phyloP scores from a whole-genome alignment of 2,113 vertebrate genomes.

The Coptodon bakossiorum region DNA sequence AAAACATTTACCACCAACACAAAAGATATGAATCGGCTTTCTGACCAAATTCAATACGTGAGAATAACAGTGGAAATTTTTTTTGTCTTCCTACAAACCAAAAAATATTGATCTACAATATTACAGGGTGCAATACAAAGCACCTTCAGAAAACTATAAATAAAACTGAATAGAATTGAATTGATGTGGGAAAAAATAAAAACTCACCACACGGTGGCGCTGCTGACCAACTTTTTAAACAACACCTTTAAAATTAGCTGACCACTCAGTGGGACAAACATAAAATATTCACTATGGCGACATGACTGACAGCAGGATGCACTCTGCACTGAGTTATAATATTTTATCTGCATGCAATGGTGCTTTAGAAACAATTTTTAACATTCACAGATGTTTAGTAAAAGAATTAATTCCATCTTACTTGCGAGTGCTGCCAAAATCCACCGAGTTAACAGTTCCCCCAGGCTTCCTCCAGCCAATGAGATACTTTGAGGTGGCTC shows the following conservation, averaged over 20 bases:
- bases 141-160: neutral
- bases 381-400: neutral
- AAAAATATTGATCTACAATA: neutral
- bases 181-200: neutral
- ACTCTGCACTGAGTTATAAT: neutral
- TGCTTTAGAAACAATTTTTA: neutral
- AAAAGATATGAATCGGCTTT: neutral
- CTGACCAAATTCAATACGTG: neutral
- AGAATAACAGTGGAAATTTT: accelerated
- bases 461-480: slow-evolving; percentile 99
- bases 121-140: neutral
- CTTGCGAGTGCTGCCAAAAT: slow-evolving; percentile 97
- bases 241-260: neutral
- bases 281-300: neutral
- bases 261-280: neutral
- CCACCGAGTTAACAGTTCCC: slow-evolving; percentile 96
- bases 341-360: neutral
- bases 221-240: neutral
- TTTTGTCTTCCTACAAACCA: neutral
- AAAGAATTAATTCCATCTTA: slow-evolving; percentile 64
- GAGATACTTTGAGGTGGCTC: slow-evolving; percentile 96
- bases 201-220: slow-evolving; percentile 48
- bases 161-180: neutral
- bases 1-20: neutral
- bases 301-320: neutral